Evolutionary conservation across 2,888 invertebrate species (phyloP).

Genomic region (Blastobasis adustella): DNA sequence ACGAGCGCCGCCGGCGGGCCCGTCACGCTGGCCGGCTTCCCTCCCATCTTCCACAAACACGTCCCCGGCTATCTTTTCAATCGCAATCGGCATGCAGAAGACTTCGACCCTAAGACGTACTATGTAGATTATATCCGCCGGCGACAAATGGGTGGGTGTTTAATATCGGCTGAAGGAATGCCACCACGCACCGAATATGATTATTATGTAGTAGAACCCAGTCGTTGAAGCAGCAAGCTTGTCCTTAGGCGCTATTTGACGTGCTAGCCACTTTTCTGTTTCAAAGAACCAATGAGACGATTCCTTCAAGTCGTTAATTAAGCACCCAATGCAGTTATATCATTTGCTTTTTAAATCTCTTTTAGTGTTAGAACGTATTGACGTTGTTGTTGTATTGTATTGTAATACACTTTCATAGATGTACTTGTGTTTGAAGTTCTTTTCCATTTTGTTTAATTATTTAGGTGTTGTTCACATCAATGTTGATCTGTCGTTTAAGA

Average conservation of each 20-base stretch:
- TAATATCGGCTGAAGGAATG: conserved; percentile 65
- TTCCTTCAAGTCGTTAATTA: conserved; percentile 62
- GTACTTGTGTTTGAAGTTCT: too few species aligned
- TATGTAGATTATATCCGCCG: conserved; percentile 71
- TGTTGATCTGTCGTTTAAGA: too few species aligned
- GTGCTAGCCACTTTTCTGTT: conserved; percentile 28
- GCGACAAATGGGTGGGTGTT: conserved; percentile 72
- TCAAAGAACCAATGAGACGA: conserved; percentile 38
- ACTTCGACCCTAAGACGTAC: conserved; percentile 66
- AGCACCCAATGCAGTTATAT: conserved; percentile 57
- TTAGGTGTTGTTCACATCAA: too few species aligned
- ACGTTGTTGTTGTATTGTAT: too few species aligned
- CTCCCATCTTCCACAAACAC: conserved; percentile 64
- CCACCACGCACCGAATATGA: conserved; percentile 33
- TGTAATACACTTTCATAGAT: too few species aligned
- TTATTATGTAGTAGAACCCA: conserved; percentile 7
- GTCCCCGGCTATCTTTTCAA: conserved; percentile 66
- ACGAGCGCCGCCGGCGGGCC: conserved; percentile 55
- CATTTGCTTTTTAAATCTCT: conserved; percentile 37
- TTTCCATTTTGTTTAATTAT: too few species aligned
- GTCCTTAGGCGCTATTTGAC: background rate
- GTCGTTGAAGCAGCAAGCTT: conserved; percentile 20
- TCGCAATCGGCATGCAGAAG: conserved; percentile 60
- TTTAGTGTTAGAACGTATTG: too few species aligned
- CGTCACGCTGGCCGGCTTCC: conserved; percentile 58